These are phyloP conservation scores for Mormyrops attenuatus DNA, from an alignment of 2,797 vertebrate species.

Conservation along the genomic window DNA sequence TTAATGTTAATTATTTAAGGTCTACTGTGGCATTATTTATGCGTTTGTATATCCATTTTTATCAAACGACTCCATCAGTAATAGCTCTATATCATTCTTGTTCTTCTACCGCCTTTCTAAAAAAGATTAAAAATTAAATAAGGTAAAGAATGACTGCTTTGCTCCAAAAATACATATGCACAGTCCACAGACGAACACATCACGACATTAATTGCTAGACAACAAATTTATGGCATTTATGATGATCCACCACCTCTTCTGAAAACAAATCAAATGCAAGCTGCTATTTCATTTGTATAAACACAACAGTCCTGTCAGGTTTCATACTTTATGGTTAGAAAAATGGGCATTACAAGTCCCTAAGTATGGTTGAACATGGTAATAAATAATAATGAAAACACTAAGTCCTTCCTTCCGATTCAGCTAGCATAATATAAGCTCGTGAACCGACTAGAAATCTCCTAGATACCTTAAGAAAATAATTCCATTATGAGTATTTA, in stretches of 20 bases:
- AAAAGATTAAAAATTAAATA: not conserved
- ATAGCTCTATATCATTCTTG: not conserved
- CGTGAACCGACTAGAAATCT: not conserved
- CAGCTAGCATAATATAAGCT: not conserved
- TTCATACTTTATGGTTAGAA: not conserved
- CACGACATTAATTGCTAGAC: not conserved
- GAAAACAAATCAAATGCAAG: not conserved
- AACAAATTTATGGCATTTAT: not conserved
- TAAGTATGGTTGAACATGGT: not conserved
- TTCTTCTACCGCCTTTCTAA: not conserved
- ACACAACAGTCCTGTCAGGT: not conserved
- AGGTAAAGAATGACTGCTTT: not conserved
- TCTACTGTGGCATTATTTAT: slow-evolving; percentile 1
- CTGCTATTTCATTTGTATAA: not conserved
- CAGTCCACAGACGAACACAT: not conserved
- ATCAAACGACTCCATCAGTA: not conserved
- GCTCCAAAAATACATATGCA: not conserved
- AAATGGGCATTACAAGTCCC: not conserved
- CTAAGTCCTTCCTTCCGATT: not conserved
- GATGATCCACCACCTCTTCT: not conserved
- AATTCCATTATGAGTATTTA: not conserved
- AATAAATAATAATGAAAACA: not conserved
- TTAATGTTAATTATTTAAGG: slow-evolving; percentile 21
- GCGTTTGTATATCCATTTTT: not conserved
- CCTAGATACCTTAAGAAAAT: not conserved